Percentiles rank a stretch among this genome's conserved stretches.
These are phyloP conservation scores for Caligus rogercresseyi DNA, from an alignment of 1,140 invertebrate species.

Conservation along the genomic window DNA sequence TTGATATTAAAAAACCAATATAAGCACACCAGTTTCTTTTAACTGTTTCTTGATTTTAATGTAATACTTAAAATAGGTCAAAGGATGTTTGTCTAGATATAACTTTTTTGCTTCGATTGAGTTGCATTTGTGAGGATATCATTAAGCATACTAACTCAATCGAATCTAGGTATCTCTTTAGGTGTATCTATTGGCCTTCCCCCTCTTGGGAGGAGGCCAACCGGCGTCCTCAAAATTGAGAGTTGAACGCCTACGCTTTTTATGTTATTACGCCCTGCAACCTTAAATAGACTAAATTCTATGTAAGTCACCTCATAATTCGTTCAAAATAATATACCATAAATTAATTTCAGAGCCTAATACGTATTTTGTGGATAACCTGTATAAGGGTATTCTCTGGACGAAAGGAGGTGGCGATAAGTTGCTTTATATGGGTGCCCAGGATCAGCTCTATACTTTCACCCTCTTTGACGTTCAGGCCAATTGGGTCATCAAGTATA, in stretches of 20 bases:
- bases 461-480: slow-evolving; percentile 20
- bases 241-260: too few relatives aligned
- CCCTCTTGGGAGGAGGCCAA: background rate
- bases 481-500: slow-evolving; percentile 7
- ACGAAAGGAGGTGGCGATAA: slow-evolving; percentile 2
- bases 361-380: slow-evolving; percentile 12
- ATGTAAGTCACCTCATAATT: background rate
- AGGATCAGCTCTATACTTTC: slow-evolving; percentile 21
- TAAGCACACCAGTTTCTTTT: background rate
- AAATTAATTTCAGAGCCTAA: slow-evolving; percentile 4
- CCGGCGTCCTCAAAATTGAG: too few relatives aligned
- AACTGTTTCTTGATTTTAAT: background rate
- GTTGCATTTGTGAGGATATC: too few relatives aligned
- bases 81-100: too few relatives aligned
- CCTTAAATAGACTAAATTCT: background rate
- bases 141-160: too few relatives aligned
- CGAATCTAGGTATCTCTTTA: background rate
- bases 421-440: slow-evolving; percentile 20
- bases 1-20: too few relatives aligned
- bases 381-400: slow-evolving; percentile 22
- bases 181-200: background rate
- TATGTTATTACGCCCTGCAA: too few relatives aligned
- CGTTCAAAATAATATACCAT: background rate
- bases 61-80: too few relatives aligned
- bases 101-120: too few relatives aligned